Conservation (phyloP, 2,797 vertebrate species). For the Sebastes minor region DNA sequence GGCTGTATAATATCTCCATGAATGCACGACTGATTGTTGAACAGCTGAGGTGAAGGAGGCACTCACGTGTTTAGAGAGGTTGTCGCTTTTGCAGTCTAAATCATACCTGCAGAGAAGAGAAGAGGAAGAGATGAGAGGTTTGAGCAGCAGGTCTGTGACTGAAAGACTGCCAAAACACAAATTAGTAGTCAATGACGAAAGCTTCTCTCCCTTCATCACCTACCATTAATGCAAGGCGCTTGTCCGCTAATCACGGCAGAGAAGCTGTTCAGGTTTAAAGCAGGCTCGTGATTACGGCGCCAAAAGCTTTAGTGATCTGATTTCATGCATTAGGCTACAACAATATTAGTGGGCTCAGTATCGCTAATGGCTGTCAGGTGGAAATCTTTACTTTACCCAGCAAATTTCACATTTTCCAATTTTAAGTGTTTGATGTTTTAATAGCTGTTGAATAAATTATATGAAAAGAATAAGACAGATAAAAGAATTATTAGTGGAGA, state of each 20-base stretch:
- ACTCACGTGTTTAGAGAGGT: conserved; percentile 87
- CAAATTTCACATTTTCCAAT: not conserved
- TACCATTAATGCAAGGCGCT: not conserved
- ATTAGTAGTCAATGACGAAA: not conserved
- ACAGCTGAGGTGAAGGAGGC: conserved; percentile 37
- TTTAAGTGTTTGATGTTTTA: not conserved
- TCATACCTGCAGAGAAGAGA: conserved; percentile 76
- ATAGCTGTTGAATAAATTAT: not conserved
- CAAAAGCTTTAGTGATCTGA: conserved; percentile 6
- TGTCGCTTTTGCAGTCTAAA: conserved; percentile 85
- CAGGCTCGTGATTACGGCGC: not conserved
- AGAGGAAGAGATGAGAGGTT: not conserved
- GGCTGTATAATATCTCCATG: conserved; percentile 10
- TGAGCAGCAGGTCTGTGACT: not conserved
- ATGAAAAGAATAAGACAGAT: not conserved
- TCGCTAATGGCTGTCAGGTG: not conserved
- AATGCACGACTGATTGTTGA: conserved; percentile 50
- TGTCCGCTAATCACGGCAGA: conserved; percentile 31
- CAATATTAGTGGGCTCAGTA: not conserved
- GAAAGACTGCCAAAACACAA: conserved; percentile 20
- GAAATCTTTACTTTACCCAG: not conserved
- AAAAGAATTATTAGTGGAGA: not conserved
- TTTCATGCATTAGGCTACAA: not conserved
- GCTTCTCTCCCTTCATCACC: conserved; percentile 3
- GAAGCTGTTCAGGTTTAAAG: conserved; percentile 21